Conservation (phyloP, 2,888 invertebrate species). For the Callinectes sapidus region DNA sequence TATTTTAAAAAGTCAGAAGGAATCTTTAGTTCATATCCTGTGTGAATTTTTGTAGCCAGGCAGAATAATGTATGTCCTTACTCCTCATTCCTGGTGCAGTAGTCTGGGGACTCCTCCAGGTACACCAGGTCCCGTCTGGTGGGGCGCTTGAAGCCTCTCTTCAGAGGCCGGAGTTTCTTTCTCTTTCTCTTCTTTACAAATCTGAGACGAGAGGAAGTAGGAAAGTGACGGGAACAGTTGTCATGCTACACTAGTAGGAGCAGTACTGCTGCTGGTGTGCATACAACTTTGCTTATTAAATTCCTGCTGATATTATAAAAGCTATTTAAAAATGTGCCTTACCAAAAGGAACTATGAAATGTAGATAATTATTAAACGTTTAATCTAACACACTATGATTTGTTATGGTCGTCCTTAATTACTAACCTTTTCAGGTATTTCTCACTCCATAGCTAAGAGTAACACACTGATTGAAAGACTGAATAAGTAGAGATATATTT, state of each 20-base stretch:
- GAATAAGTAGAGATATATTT: too few species aligned
- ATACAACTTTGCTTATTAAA: not conserved
- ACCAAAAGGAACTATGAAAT: not conserved
- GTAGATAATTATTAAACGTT: too few species aligned
- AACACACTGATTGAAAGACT: too few species aligned
- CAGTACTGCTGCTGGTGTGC: not conserved
- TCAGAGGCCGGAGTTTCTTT: constrained; percentile 83
- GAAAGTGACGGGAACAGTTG: not conserved
- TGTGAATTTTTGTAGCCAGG: too few species aligned
- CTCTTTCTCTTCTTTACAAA: constrained; percentile 78
- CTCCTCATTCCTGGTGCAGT: constrained; percentile 90
- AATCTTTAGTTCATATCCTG: too few species aligned
- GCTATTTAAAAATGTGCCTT: not conserved
- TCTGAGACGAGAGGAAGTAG: constrained; percentile 21
- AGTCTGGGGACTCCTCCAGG: constrained; percentile 92
- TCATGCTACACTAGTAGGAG: not conserved
- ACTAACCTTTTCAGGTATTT: too few species aligned
- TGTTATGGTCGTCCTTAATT: too few species aligned
- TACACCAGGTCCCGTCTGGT: constrained; percentile 93
- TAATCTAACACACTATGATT: too few species aligned
- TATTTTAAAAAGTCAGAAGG: too few species aligned
- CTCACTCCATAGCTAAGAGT: too few species aligned
- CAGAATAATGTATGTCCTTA: constrained; percentile 77
- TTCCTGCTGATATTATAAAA: not conserved
- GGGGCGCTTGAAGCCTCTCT: constrained; percentile 88